Evolutionary conservation across 2,113 vertebrate genomes (phyloP).

Genomic region (Copsychus sechellarum): DNA sequence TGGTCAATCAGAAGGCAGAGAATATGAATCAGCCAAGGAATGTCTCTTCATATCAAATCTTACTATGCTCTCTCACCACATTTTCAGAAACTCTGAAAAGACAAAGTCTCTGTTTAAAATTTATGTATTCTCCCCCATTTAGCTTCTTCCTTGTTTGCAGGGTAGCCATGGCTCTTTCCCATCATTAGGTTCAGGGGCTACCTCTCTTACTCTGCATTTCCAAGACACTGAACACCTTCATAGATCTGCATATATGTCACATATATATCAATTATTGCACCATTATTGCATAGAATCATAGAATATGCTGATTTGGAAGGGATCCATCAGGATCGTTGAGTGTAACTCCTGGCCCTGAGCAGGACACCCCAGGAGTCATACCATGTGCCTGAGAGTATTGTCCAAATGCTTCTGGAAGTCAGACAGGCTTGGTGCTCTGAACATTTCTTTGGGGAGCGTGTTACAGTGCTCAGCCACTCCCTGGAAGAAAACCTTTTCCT

Average conservation of each 20-base stretch:
- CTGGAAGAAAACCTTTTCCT: neutral
- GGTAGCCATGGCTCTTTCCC: neutral
- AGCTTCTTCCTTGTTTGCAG: neutral
- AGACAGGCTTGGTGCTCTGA: neutral
- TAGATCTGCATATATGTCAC: neutral
- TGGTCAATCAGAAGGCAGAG: conserved; percentile 16
- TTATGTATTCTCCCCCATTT: neutral
- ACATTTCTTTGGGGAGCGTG: neutral
- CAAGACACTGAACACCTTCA: neutral
- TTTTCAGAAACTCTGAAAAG: neutral
- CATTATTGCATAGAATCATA: neutral
- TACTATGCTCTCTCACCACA: neutral
- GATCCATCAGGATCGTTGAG: too few species aligned
- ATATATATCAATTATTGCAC: neutral
- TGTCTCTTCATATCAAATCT: neutral
- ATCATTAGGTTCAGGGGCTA: neutral
- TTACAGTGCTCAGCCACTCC: neutral
- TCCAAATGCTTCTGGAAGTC: neutral
- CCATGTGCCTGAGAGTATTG: neutral
- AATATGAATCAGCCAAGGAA: neutral
- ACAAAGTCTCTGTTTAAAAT: neutral
- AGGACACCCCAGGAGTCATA: neutral
- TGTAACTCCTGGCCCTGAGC: neutral
- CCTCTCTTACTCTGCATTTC: neutral
- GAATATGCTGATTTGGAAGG: neutral